Evolutionary conservation across 1,140 invertebrate genomes (phyloP), one percentile per base, ranked within the genome.

Genomic region (Zaprionus gabonicus): DNA sequence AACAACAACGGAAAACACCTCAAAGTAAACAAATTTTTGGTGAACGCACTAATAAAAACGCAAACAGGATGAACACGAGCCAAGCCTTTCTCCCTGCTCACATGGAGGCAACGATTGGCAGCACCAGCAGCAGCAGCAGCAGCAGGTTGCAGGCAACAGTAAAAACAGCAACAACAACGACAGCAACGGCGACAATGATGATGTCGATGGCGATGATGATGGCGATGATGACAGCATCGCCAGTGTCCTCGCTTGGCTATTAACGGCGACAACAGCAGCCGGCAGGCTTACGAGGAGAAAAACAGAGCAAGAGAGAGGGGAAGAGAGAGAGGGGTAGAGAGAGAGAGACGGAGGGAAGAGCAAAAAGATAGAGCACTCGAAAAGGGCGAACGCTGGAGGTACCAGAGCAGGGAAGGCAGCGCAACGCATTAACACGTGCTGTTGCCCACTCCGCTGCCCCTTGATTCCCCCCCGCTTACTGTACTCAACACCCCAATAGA

Each of bases 11-110:
- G 51, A 69, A 55, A 83, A 76, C 71, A 66, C 63, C 56, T 71
- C 63, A 79, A 67, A 73, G 65, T 77, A 65, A 69, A 77, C 75
- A 68, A 73, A 73, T 66, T 80, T 73, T 77, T 65, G 46, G 55
- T 62, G 41, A 36, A 17, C 53, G 59, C 69, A 41, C 68, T 77
- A 80, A 76, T 72, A 72, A 68, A 77, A 77, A 73, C 53, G 69
- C 64, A 68, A 69, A 77, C 60, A 77, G 15, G 7, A 41, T 4
- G 4, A 41, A 44, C 46, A 34, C 28, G n/a, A 20, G 31, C 31
- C 31, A 34, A 34, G 31, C 31, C 31, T 34, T 10, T 9, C 31
- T 34, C 9, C 31, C 31, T 34, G 3, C 31, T 10, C 31, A 34
- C 3, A 10, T 34, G 31, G 3, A 34, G 31, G 31, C 9, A 41